Base-by-base conservation (phyloP, 1,140 invertebrate genomes). In the Solenopsis invicta region DNA sequence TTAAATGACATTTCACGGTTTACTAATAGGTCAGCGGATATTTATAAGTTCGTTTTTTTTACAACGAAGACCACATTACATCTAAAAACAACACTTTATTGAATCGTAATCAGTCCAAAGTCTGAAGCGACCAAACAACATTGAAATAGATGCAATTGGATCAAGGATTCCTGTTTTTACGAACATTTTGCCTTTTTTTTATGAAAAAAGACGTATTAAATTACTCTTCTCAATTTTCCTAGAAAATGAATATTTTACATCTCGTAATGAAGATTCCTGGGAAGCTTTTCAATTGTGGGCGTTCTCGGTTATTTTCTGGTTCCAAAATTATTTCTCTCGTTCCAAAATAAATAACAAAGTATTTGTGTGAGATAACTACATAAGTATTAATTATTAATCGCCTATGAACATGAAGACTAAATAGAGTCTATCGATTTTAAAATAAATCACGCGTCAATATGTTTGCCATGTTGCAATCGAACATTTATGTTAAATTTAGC, bases 1-100 rank as follows among this genome's bases (percentile, higher is more conserved):
- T 84, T 84, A 37, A 84, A 84, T 74, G 80, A 74, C 80, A 84
- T 84, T 84, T 74, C 24, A 13, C 71, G 21, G 54, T 37, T 37
- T 48, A 56, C 41, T 74, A 84, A 74, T 84, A 84, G 80, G 69
- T 74, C 69, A 84, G 41, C 13, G 29, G 24, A 21, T 84, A 84
- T 84, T 84, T 74, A 84, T 84, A 74, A 61, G 13, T n/a, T 37
- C 12, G 10, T 2, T 74, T 84, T 74, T 52, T 84, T 74, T 74
- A 6, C 16, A 59, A 1, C 8, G 54, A 61, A 72, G 52, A 18
- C 34, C 67, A 74, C 2, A n/a, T 67, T 52, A 37, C 9, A 37
- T 82, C 37, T 82, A 74, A 74, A 62, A 82, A 74, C 24, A 18
- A 16, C 45, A 9, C 37, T 74, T 61, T 74, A 56, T 71, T 45